Base-by-base conservation (phyloP, 2,888 invertebrate genomes). In the Coleophora deauratella region DNA sequence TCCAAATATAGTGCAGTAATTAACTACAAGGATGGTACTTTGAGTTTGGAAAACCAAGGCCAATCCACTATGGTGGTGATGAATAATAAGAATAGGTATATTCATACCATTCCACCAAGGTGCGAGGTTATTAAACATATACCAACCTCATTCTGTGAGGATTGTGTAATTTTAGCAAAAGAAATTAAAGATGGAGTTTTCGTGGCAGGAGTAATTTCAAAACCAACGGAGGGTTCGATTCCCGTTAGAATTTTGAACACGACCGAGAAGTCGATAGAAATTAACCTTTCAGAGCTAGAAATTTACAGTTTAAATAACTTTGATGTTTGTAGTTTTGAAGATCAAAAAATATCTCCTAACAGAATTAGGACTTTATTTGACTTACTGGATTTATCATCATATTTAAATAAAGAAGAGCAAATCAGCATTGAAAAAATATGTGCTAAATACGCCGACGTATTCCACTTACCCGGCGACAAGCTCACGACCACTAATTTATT, bases 391-490 rank as follows among this genome's bases (percentile, higher is more conserved):
- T 27, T 45, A 21, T 39, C 46, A 35, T 44, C 53, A 35, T 42
- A 45, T 37, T 9, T 27, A 13, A 44, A 45, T 3, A 49, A 49
- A 33, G 28, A 40, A 30, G 31, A 14, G 7, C 21, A 21, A 6
- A 21, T n/a, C n/a, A n/a, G 21, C 6, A 54, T 57, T 8, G 41
- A 47, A 15, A 37, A 27, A 9, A 42, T 54, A 14, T 52, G 49
- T 37, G 43, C 50, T 0, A 52, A 56, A 40, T 56, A 41, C 43
- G 3, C 41, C 0, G 50, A 56, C 27, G 35, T 54, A 10, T 56
- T 56, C 41, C 35, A 40, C 40, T 37, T 53, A 35, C 37, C 42
- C 11, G 45, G 42, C 2, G 52, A 56, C 36, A 50, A 45, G 31
- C 33, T 52, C 28, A 33, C 33, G 1, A 43, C 46, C 1, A 48